Conservation (phyloP, 2,113 vertebrate genomes). For the Emydocephalus ijimae region DNA sequence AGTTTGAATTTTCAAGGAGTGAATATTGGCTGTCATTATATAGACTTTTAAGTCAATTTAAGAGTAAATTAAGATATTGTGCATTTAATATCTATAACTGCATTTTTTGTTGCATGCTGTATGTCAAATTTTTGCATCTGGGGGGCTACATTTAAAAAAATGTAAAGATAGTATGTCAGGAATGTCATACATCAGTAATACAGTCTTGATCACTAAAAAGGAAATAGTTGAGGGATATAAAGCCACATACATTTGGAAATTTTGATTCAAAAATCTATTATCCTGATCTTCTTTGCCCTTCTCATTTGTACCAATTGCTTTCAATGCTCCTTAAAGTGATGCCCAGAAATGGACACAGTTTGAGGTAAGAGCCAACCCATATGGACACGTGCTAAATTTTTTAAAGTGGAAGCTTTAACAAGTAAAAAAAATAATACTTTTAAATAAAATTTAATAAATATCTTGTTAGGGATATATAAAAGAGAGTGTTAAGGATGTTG, state of each 20-base stretch:
- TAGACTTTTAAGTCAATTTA: neutral
- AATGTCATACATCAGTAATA: neutral
- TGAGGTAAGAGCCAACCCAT: neutral
- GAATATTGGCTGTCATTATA: neutral
- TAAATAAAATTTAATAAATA: constrained; percentile 12
- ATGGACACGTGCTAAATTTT: neutral
- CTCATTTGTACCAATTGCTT: neutral
- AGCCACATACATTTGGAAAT: neutral
- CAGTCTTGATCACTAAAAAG: neutral
- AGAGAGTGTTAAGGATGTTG: neutral
- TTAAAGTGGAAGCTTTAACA: constrained; percentile 23
- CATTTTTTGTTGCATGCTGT: neutral
- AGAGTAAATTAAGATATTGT: neutral
- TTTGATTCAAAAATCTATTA: neutral
- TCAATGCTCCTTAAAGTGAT: neutral
- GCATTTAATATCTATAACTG: neutral
- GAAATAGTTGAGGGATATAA: neutral
- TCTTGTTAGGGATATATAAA: constrained; percentile 20
- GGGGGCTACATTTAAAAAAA: neutral
- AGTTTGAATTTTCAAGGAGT: neutral
- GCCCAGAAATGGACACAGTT: neutral
- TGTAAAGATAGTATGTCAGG: neutral
- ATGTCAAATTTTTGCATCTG: neutral
- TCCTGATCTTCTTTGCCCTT: neutral
- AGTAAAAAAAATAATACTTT: constrained; percentile 28